Evolutionary conservation across 2,888 invertebrate species (phyloP).

Genomic region (Scaeva pyrastri): DNA sequence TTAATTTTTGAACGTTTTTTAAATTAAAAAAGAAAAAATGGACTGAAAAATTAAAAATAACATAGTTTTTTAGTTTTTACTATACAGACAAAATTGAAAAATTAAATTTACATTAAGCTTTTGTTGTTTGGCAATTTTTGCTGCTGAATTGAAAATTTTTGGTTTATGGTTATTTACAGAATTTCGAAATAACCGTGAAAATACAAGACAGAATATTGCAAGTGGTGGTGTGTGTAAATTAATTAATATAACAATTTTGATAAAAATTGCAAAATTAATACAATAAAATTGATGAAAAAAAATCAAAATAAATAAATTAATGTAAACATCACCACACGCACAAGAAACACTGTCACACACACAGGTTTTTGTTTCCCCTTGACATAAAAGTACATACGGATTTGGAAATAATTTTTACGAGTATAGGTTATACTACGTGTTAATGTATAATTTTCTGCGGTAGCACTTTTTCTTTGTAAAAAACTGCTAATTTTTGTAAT

Average conservation of each 20-base stretch:
- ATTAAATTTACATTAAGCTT: constrained; percentile 52
- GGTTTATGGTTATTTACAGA: constrained; percentile 56
- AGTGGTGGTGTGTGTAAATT: constrained; percentile 31
- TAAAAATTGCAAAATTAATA: constrained; percentile 28
- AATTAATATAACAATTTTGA: constrained; percentile 18
- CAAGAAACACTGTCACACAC: constrained; percentile 43
- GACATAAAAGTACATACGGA: constrained; percentile 68
- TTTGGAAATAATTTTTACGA: constrained; percentile 27
- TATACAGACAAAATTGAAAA: constrained; percentile 44
- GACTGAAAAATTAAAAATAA: constrained; percentile 53
- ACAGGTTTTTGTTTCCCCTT: constrained; percentile 21
- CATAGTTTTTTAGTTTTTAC: constrained; percentile 56
- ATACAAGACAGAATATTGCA: constrained; percentile 59
- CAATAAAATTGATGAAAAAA: constrained; percentile 22
- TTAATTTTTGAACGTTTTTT: background rate
- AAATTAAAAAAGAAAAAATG: constrained; percentile 11
- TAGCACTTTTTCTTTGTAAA: constrained; percentile 37
- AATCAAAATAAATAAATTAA: constrained; percentile 43
- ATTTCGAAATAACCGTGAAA: constrained; percentile 31
- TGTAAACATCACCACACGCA: constrained; percentile 46
- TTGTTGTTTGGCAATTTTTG: constrained; percentile 50
- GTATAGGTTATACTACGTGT: background rate
- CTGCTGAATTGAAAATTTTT: constrained; percentile 46
- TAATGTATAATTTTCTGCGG: constrained; percentile 28
- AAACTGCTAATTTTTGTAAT: constrained; percentile 36